Percentiles rank a stretch among this genome's conserved stretches.
Conservation (phyloP, 2,797 vertebrate genomes). For the Momotus momota region DNA sequence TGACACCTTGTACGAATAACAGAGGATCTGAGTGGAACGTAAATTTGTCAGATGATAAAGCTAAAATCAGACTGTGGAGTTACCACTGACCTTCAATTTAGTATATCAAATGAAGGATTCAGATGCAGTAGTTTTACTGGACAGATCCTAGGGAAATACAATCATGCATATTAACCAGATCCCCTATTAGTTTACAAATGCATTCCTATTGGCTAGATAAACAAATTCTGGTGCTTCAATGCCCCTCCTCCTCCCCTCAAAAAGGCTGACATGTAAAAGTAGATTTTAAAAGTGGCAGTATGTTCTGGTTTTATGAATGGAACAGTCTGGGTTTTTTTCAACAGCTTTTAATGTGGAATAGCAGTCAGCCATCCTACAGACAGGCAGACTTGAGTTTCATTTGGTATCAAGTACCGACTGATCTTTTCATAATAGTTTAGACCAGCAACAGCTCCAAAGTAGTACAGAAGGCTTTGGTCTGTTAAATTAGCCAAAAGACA, state of each 20-base stretch:
- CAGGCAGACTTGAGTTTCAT: not conserved
- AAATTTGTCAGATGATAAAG: not conserved
- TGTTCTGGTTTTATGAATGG: not conserved
- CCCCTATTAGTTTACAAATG: not conserved
- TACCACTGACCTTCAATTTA: not conserved
- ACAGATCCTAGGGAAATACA: not conserved
- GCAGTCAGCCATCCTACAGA: not conserved
- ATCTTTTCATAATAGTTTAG: not conserved
- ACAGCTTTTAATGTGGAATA: not conserved
- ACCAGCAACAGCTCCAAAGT: not conserved
- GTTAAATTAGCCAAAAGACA: slow-evolving; percentile 7
- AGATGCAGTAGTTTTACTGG: not conserved
- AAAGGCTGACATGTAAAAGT: not conserved
- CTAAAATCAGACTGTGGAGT: not conserved
- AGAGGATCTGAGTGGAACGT: not conserved
- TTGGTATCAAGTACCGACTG: not conserved
- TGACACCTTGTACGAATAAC: not conserved
- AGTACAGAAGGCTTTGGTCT: not conserved
- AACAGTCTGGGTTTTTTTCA: not conserved
- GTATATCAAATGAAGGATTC: not conserved
- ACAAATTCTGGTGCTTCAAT: not conserved
- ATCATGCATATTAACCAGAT: not conserved
- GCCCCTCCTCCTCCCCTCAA: too few species aligned
- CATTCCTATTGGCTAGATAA: not conserved
- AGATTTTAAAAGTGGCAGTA: not conserved